Percentiles rank a stretch among this genome's conserved stretches.
phyloP scores from a whole-genome alignment of 2,888 invertebrate species.

The Zaprionus lineosus region DNA sequence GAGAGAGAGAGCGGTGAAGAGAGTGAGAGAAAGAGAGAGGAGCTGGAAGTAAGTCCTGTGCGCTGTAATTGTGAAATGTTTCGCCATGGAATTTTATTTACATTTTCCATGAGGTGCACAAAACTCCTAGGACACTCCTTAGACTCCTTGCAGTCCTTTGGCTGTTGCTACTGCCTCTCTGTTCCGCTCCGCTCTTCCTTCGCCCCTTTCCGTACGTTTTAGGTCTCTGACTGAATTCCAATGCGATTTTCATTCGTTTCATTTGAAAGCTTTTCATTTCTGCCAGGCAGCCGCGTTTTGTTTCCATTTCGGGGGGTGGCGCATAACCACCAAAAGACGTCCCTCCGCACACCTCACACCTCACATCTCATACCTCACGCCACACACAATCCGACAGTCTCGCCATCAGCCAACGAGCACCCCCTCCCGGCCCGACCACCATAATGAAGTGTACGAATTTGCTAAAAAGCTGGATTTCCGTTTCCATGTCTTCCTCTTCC shows the following conservation, averaged over 20 bases:
- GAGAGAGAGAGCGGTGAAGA: not conserved
- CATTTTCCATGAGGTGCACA: constrained; percentile 71
- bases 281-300: constrained; percentile 39
- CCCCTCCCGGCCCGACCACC: not conserved
- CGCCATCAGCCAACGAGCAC: no score
- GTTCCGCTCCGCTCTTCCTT: not conserved
- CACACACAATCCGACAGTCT: no score
- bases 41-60: constrained; percentile 37
- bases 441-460: constrained; percentile 64
- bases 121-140: constrained; percentile 41
- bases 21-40: no score
- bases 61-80: constrained; percentile 70
- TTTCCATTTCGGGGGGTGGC: constrained; percentile 29
- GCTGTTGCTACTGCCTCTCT: constrained; percentile 2
- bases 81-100: constrained; percentile 71
- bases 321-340: no score
- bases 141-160: constrained; percentile 24
- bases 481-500: constrained; percentile 56
- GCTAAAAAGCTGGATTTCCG: constrained; percentile 65
- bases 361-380: no score
- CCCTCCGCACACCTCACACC: no score
- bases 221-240: constrained; percentile 51
- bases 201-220: not conserved
- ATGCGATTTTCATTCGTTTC: constrained; percentile 70
- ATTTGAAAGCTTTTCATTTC: constrained; percentile 70